Evolutionary conservation across 2,888 invertebrate species (phyloP), one percentile per base, ranked within the genome.

Genomic region (Euzetes globulus): DNA sequence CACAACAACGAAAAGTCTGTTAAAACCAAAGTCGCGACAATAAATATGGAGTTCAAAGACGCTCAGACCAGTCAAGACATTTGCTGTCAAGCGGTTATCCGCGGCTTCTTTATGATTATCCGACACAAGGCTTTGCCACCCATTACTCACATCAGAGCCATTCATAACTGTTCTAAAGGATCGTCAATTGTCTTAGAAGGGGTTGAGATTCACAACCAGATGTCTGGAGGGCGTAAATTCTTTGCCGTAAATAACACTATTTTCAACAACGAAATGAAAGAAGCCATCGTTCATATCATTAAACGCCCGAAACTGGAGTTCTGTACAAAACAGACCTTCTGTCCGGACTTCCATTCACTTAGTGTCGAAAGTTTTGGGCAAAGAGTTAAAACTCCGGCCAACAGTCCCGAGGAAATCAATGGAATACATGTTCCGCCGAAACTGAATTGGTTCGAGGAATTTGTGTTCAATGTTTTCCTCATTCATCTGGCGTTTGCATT

Each of bases 161-260:
- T 47, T 45, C 70, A 70, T 47, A 70, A 70, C 47, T 25, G 47
- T 22, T 17, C 45, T 15, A 25, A 68, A 63, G 22, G 47, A 27
- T 27, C 22, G 70, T 45, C 70, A 19, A 70, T 70, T 15, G 45
- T 47, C 47, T 47, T 70, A 25, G 70, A 70, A 22, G 70, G 70
- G 1, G 15, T 70, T 25, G 70, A 70, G 27, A 47, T 45, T 22
- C 3, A 70, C 15, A 27, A 70, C 22, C 70, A 25, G 37, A 47
- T 25, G 70, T 15, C 13, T 25, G 70, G 70, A 19, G 25, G 47
- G 1, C 45, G 70, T 25, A 19, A 15, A 2, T 70, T 45, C 47
- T 47, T 15, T 27, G 13, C 70, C 13, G 70, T 70, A 13, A 15
- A 70, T 1, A 13, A 1, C 2, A 13, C 1, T 17, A 47, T 70